A percentile compares a stretch with the other conserved stretches of the same genome.
Evolutionary conservation across 2,113 vertebrate genomes (phyloP).

Genomic region (Chionomys nivalis): DNA sequence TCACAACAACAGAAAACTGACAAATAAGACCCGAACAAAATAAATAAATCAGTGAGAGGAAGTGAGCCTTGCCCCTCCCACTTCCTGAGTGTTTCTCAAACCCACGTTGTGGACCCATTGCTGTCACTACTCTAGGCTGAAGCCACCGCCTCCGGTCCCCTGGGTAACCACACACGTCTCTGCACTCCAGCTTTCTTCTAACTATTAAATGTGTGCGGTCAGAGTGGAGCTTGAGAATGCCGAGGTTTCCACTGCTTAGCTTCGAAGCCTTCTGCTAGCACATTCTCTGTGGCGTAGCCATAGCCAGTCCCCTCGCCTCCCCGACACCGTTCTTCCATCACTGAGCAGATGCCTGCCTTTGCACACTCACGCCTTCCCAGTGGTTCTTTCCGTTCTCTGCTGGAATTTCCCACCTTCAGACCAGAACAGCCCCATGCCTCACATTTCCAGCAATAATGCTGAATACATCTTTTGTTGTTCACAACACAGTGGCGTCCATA

Average conservation of each 20-base stretch:
- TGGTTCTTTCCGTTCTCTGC: not conserved
- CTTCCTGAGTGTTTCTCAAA: not conserved
- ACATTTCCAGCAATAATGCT: not conserved
- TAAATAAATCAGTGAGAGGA: not conserved
- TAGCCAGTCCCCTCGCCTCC: too few species aligned
- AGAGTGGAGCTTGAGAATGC: not conserved
- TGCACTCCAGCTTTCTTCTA: not conserved
- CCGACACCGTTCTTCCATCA: too few species aligned
- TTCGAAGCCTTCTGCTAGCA: not conserved
- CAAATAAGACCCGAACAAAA: not conserved
- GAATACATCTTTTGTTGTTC: not conserved
- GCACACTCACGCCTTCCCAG: not conserved
- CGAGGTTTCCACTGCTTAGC: not conserved
- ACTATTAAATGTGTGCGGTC: accelerated
- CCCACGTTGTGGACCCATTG: too few species aligned
- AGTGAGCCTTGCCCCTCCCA: not conserved
- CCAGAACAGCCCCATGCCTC: not conserved
- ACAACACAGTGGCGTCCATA: not conserved
- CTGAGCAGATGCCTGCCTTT: not conserved
- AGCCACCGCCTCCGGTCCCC: not conserved
- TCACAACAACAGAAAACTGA: not conserved
- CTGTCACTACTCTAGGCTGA: not conserved
- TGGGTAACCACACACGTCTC: not conserved
- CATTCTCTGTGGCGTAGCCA: not conserved
- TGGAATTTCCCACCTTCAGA: not conserved